These are phyloP conservation scores for Maccullochella peelii DNA, from an alignment of 2,113 vertebrate species.

Conservation along the genomic window DNA sequence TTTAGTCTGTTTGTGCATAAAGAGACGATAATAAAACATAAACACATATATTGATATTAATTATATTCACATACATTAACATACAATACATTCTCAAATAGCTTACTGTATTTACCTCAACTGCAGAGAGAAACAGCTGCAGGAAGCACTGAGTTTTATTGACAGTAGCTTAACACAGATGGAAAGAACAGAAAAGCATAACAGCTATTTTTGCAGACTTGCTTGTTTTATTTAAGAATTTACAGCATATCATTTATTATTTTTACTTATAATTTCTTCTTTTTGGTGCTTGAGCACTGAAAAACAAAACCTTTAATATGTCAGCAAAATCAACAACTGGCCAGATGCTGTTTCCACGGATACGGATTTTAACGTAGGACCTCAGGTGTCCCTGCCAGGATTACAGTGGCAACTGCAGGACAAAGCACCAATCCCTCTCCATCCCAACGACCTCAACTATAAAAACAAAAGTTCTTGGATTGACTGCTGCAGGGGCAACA, in stretches of 20 bases:
- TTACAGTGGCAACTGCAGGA: background rate
- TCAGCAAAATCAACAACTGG: background rate
- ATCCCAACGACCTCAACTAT: background rate
- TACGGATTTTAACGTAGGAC: background rate
- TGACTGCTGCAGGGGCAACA: background rate
- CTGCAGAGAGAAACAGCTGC: background rate
- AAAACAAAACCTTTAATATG: background rate
- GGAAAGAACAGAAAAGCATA: background rate
- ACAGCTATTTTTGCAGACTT: background rate
- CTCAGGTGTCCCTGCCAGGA: background rate
- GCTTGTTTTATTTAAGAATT: background rate
- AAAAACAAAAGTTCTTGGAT: background rate
- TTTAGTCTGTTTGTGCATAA: background rate
- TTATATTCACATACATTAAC: background rate
- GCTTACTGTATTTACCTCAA: background rate
- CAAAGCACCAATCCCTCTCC: background rate
- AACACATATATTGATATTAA: background rate
- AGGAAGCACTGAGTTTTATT: background rate
- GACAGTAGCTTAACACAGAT: background rate
- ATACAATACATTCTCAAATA: background rate
- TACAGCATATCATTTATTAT: too few species aligned
- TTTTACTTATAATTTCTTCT: too few species aligned
- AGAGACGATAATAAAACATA: background rate
- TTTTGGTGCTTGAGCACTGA: background rate
- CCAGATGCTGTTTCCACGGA: background rate